Base-by-base conservation (phyloP, 2,797 vertebrate genomes). In the Delichon dasypus region DNA sequence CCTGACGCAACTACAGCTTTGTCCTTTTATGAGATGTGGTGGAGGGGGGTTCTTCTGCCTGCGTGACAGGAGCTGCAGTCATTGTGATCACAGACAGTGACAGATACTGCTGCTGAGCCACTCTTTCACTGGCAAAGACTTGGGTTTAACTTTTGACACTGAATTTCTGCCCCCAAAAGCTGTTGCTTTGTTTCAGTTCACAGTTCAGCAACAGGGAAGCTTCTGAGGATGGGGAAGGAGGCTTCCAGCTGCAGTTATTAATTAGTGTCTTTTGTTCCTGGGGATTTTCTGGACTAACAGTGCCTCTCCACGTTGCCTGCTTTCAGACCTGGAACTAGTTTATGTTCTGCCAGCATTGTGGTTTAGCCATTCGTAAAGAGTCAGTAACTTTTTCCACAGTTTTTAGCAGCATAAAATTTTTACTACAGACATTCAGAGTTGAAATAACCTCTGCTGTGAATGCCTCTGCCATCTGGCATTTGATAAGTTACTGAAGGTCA, bases 381-480 rank as follows among this genome's bases (percentile, higher is more conserved):
- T 84, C 85, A 25, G 79, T 88, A 83, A 85, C 32, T 90, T 95
- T 91, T 93, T 60, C 78, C 62, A 54, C 62, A 30, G 34, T 64
- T 81, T 70, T 75, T 53, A 92, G 47, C 77, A 75, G 48, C 44
- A 20, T 85, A 45, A 64, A 36, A 13, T 55, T 81, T 95, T 89
- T 61, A 44, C 44, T 81, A 2, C 25, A 58, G 92, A 42, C 34
- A 11, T 78, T 71, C 26, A 53, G 48, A 76, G 62, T 40, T 84
- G 70, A 65, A 93, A 38, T 85, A 73, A 74, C 55, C 93, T 84
- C 19, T 58, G 16, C 7, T 77, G 40, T 70, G 55, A 76, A 34
- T 76, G 51, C 18, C 44, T 84, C 51, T 65, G 38, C 80, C 53
- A 13, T 55, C 60, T 84, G 76, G 40, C 14, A 36, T 89, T 86